Base-by-base conservation (phyloP, 2,797 vertebrate species). In the Gambelia wislizenii region DNA sequence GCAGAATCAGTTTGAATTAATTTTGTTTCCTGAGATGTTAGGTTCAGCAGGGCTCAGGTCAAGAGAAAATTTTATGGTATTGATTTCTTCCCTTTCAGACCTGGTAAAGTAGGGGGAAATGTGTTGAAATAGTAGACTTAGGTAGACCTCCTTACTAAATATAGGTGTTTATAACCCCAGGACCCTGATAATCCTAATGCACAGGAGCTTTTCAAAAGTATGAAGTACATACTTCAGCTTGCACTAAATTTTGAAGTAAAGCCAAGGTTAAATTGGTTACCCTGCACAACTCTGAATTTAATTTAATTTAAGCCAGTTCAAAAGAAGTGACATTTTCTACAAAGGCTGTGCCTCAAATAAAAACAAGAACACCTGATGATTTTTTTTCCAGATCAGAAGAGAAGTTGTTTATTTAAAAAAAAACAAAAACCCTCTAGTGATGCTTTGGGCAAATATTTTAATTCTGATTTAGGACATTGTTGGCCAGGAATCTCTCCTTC, bases 1-100 rank as follows among this genome's bases (percentile, higher is more conserved):
- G 84, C 84, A 67, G 49, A 67, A 89, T 86, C 52, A 67, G 14
- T 82, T 44, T 67, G 39, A 75, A 75, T 80, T 84, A 36, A 44
- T 30, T 25, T 77, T 84, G 77, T 22, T 72, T 70, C 82, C 47
- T 44, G 44, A 85, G 22, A 72, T n/a, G 25, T n/a, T 75, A 52
- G 75, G 18, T 36, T 75, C 27, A 67, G 14, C 36, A 49, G 30
- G n/a, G 25, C 5, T n/a, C 42, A 44, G 13, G 18, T 33, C 18
- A 47, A 42, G 36, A 22, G 36, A 47, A 14, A 44, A 30, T 44
- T 1, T 25, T 54, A 13, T 42, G n/a, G 74, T 49, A 39, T 36
- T n/a, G 42, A 72, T 79, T 83, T 30, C 18, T 70, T 83, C 36
- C 12, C 8, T 6, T 78, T 70, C 36, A 6, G 3, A 39, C 33